Evolutionary conservation across 2,113 vertebrate genomes (phyloP).

Genomic region (Cyprinus carpio): DNA sequence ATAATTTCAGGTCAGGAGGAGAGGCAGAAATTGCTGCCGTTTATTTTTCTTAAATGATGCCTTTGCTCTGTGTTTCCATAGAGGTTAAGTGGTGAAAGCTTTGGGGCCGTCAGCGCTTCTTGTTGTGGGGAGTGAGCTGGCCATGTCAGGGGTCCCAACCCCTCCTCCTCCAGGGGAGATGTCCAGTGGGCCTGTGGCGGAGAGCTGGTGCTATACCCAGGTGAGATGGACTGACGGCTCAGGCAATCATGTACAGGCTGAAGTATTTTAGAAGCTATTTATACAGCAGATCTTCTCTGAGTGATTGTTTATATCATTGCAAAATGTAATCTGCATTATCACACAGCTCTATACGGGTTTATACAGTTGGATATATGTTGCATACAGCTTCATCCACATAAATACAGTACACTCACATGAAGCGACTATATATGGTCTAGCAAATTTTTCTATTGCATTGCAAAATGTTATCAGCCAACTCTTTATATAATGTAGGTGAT

Average conservation of each 20-base stretch:
- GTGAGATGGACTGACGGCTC: constrained; percentile 62
- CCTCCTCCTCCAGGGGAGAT: constrained; percentile 94
- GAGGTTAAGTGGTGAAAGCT: constrained; percentile 65
- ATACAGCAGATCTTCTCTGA: background rate
- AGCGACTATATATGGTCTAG: no score
- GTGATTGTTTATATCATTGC: background rate
- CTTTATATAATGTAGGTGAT: background rate
- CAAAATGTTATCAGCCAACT: background rate
- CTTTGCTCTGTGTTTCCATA: constrained; percentile 24
- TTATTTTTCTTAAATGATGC: constrained; percentile 38
- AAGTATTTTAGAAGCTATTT: background rate
- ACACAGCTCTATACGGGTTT: background rate
- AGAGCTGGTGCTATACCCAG: constrained; percentile 99
- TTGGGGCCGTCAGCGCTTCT: constrained; percentile 64
- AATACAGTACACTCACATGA: no score
- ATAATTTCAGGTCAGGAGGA: constrained; percentile 23
- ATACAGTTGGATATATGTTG: background rate
- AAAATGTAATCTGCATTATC: background rate
- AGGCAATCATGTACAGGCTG: background rate
- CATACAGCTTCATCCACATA: no score
- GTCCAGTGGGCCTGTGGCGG: constrained; percentile 94
- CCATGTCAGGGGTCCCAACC: constrained; percentile 92
- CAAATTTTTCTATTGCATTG: background rate
- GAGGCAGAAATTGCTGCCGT: constrained; percentile 27
- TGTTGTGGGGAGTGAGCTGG: constrained; percentile 66